phyloP scores from a whole-genome alignment of 2,888 invertebrate species.

The Archips crataeganus region DNA sequence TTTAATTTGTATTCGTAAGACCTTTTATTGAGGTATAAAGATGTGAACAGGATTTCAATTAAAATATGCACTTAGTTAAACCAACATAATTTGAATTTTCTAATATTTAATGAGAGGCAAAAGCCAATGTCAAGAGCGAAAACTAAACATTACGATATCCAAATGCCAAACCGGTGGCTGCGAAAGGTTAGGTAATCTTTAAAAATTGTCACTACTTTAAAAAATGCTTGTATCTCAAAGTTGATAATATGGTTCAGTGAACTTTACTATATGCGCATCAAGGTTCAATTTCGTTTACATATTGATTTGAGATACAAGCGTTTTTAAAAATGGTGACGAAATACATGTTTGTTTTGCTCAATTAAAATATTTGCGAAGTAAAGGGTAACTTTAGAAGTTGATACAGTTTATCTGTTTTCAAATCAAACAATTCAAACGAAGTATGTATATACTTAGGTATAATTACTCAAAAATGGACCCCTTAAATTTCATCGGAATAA shows the following conservation, averaged over 20 bases:
- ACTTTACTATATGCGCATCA: no score
- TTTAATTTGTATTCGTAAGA: background rate
- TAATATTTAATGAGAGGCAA: conserved; percentile 23
- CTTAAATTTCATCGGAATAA: no score
- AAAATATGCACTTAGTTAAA: background rate
- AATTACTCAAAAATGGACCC: no score
- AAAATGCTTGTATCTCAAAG: no score
- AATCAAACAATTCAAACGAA: background rate
- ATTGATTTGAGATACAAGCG: no score
- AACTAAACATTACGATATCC: conserved; percentile 29
- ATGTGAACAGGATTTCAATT: background rate
- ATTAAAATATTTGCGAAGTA: background rate
- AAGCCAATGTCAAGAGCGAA: conserved; percentile 38
- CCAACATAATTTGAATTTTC: conserved; percentile 1
- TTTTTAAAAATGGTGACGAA: no score
- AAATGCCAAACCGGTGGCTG: conserved; percentile 26
- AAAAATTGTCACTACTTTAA: background rate
- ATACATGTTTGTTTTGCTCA: no score
- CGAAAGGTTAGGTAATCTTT: conserved; percentile 17
- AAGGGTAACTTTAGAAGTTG: no score
- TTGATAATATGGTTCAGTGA: no score
- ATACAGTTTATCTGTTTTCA: background rate
- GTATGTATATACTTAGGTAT: no score
- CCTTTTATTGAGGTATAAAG: background rate
- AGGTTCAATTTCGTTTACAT: no score